These are phyloP conservation scores for Emydocephalus ijimae DNA, from an alignment of 2,113 vertebrate genomes.

Conservation along the genomic window DNA sequence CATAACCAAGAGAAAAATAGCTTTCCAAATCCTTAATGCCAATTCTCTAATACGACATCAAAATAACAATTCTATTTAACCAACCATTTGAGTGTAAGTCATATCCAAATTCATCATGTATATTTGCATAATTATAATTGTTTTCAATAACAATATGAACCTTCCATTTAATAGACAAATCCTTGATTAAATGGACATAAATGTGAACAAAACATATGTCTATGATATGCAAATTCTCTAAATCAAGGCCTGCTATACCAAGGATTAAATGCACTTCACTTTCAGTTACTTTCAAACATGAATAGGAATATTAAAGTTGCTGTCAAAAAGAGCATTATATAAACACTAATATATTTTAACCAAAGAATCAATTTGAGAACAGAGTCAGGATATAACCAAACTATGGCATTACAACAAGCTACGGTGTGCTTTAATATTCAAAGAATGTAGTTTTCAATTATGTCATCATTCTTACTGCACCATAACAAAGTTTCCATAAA, in stretches of 20 bases:
- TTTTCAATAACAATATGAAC: neutral
- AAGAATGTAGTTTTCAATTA: neutral
- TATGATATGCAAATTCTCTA: neutral
- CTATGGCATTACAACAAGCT: neutral
- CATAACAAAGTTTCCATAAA: neutral
- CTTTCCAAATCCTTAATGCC: neutral
- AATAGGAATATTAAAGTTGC: neutral
- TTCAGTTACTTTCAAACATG: neutral
- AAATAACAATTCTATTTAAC: neutral
- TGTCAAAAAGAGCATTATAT: neutral
- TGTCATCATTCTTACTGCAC: neutral
- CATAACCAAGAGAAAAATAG: neutral
- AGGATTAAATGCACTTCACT: neutral
- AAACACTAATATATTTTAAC: neutral
- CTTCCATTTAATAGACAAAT: neutral
- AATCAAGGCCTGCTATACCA: neutral
- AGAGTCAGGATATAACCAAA: neutral
- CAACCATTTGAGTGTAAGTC: neutral
- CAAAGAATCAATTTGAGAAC: neutral
- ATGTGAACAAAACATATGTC: neutral
- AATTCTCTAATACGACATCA: neutral
- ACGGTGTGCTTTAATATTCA: neutral
- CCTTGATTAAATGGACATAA: neutral
- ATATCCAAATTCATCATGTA: neutral
- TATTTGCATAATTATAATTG: neutral